These are phyloP conservation scores for Anisognathus igniventris DNA, from an alignment of 2,797 vertebrate species.

Conservation along the genomic window DNA sequence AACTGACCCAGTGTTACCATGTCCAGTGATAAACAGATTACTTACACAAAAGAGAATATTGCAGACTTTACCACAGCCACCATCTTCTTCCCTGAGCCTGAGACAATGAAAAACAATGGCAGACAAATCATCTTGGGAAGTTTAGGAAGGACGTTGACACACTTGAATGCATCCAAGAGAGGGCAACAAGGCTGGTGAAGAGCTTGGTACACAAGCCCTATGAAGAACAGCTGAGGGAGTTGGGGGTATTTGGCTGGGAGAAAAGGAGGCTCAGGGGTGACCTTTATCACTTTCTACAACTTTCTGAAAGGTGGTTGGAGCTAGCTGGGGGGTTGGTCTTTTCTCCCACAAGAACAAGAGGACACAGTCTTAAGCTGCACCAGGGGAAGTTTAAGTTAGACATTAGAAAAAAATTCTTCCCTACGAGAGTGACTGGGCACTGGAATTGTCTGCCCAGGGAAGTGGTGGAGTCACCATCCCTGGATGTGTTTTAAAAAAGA, in stretches of 20 bases:
- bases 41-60: neutral
- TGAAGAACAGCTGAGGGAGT: neutral
- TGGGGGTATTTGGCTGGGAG: neutral
- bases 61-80: neutral
- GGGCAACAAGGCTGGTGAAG: neutral
- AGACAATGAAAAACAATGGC: neutral
- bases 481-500: neutral
- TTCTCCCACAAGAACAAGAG: neutral
- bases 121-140: accelerated
- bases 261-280: neutral
- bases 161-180: neutral
- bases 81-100: neutral
- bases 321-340: accelerated
- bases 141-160: neutral
- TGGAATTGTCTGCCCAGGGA: neutral
- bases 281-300: neutral
- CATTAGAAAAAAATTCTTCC: neutral
- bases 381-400: neutral
- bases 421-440: neutral
- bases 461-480: neutral
- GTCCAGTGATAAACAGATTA: neutral
- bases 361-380: too few species aligned
- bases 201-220: neutral
- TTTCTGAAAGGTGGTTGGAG: neutral
- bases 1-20: neutral